Evolutionary conservation across 2,113 vertebrate species (phyloP).

Genomic region (Marmota monax): DNA sequence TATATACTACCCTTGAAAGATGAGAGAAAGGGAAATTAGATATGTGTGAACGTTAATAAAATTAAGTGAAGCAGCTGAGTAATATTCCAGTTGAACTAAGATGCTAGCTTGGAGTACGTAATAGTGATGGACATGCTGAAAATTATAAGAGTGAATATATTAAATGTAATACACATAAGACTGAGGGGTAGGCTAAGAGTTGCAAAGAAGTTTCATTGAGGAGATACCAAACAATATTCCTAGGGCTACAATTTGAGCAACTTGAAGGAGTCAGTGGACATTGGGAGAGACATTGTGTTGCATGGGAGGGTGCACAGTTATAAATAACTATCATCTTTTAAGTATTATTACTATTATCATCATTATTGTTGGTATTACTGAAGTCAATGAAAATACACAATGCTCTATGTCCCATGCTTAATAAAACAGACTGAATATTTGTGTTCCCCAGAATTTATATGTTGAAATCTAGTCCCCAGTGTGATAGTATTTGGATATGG

Average conservation of each 20-base stretch:
- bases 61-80: neutral
- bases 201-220: neutral
- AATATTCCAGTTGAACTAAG: neutral
- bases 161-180: neutral
- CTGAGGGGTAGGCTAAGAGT: neutral
- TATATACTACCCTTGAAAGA: neutral
- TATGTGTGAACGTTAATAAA: neutral
- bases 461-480: neutral
- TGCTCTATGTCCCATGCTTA: neutral
- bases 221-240: neutral
- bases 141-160: neutral
- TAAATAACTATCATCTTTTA: neutral
- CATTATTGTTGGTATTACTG: neutral
- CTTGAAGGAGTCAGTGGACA: neutral
- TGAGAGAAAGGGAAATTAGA: accelerated
- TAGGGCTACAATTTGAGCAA: neutral
- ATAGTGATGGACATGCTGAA: neutral
- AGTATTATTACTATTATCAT: neutral
- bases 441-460: neutral
- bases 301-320: accelerated
- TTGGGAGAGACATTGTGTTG: neutral
- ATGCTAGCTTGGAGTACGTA: neutral
- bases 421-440: too few species aligned
- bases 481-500: neutral
- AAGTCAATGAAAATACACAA: neutral